Base-by-base conservation (phyloP, 1,140 invertebrate genomes). In the Lepidurus couesii region DNA sequence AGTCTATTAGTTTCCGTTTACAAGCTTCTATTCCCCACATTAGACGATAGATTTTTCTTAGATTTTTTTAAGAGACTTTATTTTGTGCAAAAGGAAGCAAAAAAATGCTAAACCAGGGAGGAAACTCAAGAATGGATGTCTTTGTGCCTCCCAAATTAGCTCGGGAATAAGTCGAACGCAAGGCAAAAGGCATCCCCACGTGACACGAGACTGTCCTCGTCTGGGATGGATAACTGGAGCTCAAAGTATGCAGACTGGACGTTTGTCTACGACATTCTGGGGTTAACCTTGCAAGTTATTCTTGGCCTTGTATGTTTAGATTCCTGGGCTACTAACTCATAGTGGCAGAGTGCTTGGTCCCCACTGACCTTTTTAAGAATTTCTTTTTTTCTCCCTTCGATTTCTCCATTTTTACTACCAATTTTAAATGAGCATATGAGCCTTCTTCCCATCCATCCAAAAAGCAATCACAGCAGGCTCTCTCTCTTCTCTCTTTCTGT, bases 181-280 rank as follows among this genome's bases (percentile, higher is more conserved):
- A 21, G 16, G 16, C 21, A 7, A 65, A 65, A 65, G 9, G 53
- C 53, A 65, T 65, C 53, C 53, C 13, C 53, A 65, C 53, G 53
- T 65, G 53, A 65, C 53, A 65, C 45, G 53, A 13, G 21, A 65
- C 53, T 65, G 53, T 65, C 53, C 53, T 65, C 53, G 53, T 65
- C 53, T 65, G 53, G 16, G 53, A 65, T 21, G 53, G 53, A 65
- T 65, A 65, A 65, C 53, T 65, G 16, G 53, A 65, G 53, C 53
- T 65, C 53, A 16, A 65, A 65, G 21, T 65, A 65, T 65, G 53
- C 53, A 65, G 9, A 65, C 53, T 65, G 53, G 53, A 65, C 53
- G 53, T 65, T 65, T 16, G 53, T 13, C 53, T 65, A 21, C 16
- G 53, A 65, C 53, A 65, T 65, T 65, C 53, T 65, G 53, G 21